These are phyloP conservation scores for Poeciliopsis prolifica DNA, from an alignment of 2,113 vertebrate species.

Conservation along the genomic window DNA sequence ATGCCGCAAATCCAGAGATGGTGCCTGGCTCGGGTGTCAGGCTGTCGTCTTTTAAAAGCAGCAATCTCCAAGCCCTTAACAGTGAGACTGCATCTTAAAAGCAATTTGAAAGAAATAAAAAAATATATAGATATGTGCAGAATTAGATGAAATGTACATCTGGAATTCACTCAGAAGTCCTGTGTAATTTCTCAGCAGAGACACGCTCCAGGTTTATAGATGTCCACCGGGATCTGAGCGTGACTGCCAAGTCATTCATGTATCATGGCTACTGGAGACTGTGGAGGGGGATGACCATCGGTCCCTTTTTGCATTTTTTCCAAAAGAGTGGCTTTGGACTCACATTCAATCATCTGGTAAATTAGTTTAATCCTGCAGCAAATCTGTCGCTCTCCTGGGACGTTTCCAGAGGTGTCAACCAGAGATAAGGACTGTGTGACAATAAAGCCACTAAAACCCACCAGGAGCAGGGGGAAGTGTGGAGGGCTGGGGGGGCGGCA, in stretches of 20 bases:
- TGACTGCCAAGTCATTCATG: slow-evolving; percentile 63
- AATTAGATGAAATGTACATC: not conserved
- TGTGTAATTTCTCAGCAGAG: not conserved
- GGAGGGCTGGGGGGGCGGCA: slow-evolving; percentile 20
- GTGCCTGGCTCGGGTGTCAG: slow-evolving; percentile 52
- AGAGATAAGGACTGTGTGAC: slow-evolving; percentile 77
- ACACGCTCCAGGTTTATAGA: slow-evolving; percentile 5
- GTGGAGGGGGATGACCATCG: slow-evolving; percentile 37
- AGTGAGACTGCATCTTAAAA: slow-evolving; percentile 22
- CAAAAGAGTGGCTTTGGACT: slow-evolving; percentile 77
- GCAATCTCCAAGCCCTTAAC: slow-evolving; percentile 45
- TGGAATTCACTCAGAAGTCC: slow-evolving; percentile 13
- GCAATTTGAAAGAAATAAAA: slow-evolving; percentile 2
- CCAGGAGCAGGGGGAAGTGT: slow-evolving; percentile 18
- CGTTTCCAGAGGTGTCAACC: slow-evolving; percentile 79
- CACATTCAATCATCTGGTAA: slow-evolving; percentile 78
- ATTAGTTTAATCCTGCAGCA: slow-evolving; percentile 79
- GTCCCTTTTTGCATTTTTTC: slow-evolving; percentile 67
- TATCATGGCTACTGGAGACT: slow-evolving; percentile 49
- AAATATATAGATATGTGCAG: not conserved
- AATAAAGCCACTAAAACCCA: slow-evolving; percentile 69
- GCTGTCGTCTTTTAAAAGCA: slow-evolving; percentile 44
- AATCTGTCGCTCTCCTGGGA: slow-evolving; percentile 78
- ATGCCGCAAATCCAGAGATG: slow-evolving; percentile 68
- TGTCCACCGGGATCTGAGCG: slow-evolving; percentile 20